Evolutionary conservation across 1,140 invertebrate genomes (phyloP).

Genomic region (Heliconius eleuchia): DNA sequence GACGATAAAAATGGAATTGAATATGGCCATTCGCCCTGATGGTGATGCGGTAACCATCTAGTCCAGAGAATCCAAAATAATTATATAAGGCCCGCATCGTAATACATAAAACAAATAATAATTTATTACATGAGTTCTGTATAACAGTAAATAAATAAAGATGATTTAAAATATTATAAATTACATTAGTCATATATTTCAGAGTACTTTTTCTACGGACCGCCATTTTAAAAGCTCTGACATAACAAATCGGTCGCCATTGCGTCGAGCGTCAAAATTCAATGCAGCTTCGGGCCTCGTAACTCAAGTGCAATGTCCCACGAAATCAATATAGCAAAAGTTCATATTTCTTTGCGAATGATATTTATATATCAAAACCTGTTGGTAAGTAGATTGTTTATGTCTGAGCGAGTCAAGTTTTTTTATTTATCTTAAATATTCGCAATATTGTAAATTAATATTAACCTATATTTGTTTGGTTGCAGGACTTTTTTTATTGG

Average conservation of each 20-base stretch:
- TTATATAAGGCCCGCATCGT: neutral
- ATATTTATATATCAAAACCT: neutral
- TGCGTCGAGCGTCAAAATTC: constrained; percentile 66
- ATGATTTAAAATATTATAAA: neutral
- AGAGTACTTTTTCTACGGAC: neutral
- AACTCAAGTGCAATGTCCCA: constrained; percentile 76
- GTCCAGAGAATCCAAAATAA: neutral
- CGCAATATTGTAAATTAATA: too few relatives aligned
- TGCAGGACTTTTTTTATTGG: neutral
- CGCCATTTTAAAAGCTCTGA: constrained; percentile 1
- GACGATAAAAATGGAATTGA: constrained; percentile 60
- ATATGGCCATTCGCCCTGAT: constrained; percentile 64
- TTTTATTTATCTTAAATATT: too few relatives aligned
- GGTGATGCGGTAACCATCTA: constrained; percentile 67
- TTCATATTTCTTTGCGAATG: constrained; percentile 31
- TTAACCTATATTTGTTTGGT: too few relatives aligned
- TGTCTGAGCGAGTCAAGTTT: too few relatives aligned
- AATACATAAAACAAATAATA: neutral
- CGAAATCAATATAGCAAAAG: constrained; percentile 75
- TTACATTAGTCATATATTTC: neutral
- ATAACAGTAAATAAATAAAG: neutral
- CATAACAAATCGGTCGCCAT: constrained; percentile 65
- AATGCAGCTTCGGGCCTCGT: constrained; percentile 57
- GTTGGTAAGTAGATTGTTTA: neutral
- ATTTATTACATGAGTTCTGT: neutral